A percentile compares a stretch with the other conserved stretches of the same genome.
phyloP scores from a whole-genome alignment of 2,888 invertebrate genomes.

The Agrochola macilenta region DNA sequence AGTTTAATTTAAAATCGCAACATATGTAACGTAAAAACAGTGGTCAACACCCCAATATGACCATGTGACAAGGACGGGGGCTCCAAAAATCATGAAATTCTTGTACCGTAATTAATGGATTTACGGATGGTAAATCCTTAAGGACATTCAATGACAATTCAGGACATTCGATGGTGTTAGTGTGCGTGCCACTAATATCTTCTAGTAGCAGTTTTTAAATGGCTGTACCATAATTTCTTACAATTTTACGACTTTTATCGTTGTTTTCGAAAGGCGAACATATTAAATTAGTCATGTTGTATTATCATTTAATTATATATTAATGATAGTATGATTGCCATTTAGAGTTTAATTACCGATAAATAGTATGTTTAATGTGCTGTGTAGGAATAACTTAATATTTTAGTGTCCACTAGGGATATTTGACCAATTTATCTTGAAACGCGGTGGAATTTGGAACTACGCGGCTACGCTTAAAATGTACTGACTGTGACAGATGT shows the following conservation, averaged over 20 bases:
- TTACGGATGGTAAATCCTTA: too few species aligned
- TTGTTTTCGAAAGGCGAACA: constrained; percentile 28
- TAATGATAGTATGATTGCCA: constrained; percentile 39
- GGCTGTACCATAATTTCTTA: constrained; percentile 2
- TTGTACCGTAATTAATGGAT: not conserved
- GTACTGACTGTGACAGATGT: not conserved
- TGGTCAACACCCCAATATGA: too few species aligned
- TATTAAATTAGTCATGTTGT: constrained; percentile 44
- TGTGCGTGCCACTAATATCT: constrained; percentile 1
- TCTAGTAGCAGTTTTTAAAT: constrained; percentile 7
- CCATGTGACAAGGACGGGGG: too few species aligned
- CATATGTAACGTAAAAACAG: too few species aligned
- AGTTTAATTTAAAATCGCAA: too few species aligned
- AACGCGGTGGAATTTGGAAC: not conserved
- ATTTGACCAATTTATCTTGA: not conserved
- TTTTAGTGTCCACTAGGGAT: constrained; percentile 3
- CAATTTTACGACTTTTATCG: constrained; percentile 16
- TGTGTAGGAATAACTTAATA: constrained; percentile 31
- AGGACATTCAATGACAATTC: too few species aligned
- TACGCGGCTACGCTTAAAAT: not conserved
- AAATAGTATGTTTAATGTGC: constrained; percentile 51
- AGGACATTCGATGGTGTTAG: not conserved
- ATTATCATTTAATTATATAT: constrained; percentile 45
- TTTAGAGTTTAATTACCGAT: constrained; percentile 55
- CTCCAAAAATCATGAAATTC: not conserved